phyloP scores from a whole-genome alignment of 2,797 vertebrate species.

The Takifugu rubripes region DNA sequence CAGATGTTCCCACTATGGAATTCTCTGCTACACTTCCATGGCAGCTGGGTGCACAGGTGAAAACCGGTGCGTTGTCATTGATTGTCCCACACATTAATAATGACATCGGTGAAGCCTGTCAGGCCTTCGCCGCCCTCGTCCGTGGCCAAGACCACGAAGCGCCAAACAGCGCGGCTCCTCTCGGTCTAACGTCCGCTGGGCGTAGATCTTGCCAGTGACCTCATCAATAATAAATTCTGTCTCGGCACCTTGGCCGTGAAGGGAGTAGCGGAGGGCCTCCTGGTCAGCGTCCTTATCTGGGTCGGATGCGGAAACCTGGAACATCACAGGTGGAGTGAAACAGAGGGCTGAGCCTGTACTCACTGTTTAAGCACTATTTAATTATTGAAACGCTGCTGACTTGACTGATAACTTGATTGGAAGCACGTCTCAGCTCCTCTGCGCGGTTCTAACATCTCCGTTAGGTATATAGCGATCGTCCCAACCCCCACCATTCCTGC shows the following conservation, averaged over 20 bases:
- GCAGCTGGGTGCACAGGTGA: constrained; percentile 82
- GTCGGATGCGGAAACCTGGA: constrained; percentile 85
- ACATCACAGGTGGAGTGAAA: constrained; percentile 31
- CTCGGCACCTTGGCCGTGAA: constrained; percentile 86
- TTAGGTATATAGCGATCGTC: constrained; percentile 22
- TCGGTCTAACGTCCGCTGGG: constrained; percentile 81
- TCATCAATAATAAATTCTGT: constrained; percentile 87
- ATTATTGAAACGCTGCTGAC: constrained; percentile 49
- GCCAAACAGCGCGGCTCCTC: constrained; percentile 86
- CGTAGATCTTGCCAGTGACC: constrained; percentile 85
- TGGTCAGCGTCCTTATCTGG: constrained; percentile 84
- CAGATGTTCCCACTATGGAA: constrained; percentile 75
- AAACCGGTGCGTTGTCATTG: constrained; percentile 85
- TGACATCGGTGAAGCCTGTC: constrained; percentile 88
- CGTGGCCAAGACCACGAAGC: constrained; percentile 87
- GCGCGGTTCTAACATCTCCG: constrained; percentile 14
- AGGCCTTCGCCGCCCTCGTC: constrained; percentile 89
- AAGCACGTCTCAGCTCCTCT: constrained; percentile 22
- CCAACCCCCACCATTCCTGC: constrained; percentile 5
- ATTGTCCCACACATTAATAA: constrained; percentile 90
- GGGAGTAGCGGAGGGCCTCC: constrained; percentile 84
- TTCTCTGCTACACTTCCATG: constrained; percentile 83
- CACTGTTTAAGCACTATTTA: constrained; percentile 17
- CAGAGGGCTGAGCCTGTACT: constrained; percentile 10
- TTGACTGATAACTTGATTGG: constrained; percentile 21